Evolutionary conservation across 2,888 invertebrate species (phyloP).

Genomic region (Luperina nickerlii): DNA sequence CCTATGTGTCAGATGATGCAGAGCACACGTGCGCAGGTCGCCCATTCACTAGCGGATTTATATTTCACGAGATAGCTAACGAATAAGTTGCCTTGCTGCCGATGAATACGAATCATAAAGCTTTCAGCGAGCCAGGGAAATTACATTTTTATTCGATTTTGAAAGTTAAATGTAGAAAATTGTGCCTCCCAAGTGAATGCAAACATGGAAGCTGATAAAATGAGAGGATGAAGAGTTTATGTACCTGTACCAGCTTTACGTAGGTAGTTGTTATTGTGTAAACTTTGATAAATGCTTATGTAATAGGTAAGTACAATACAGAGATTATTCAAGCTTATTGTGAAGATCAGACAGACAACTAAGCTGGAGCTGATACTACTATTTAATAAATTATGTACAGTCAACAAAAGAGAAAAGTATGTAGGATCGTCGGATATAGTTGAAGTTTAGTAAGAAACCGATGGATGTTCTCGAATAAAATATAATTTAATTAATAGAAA

Average conservation of each 20-base stretch:
- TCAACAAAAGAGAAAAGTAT: too few relatives aligned
- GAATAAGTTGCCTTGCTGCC: slow-evolving; percentile 76
- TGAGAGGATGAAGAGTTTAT: slow-evolving; percentile 14
- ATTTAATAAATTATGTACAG: not conserved
- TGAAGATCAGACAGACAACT: not conserved
- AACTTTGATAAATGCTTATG: not conserved
- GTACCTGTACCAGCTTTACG: slow-evolving; percentile 4
- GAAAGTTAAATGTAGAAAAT: slow-evolving; percentile 68
- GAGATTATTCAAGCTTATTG: not conserved
- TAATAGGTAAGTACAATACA: not conserved
- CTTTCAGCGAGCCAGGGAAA: slow-evolving; percentile 79
- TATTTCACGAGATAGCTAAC: slow-evolving; percentile 67
- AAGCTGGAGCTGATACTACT: not conserved
- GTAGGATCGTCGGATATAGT: too few relatives aligned
- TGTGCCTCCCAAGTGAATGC: slow-evolving; percentile 40
- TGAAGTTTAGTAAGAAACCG: too few relatives aligned
- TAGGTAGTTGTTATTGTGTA: slow-evolving; percentile 10
- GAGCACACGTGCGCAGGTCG: slow-evolving; percentile 74
- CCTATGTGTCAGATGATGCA: slow-evolving; percentile 78
- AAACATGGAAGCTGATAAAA: slow-evolving; percentile 46
- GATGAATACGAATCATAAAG: slow-evolving; percentile 81
- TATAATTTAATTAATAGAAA: too few relatives aligned
- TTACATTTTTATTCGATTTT: slow-evolving; percentile 82
- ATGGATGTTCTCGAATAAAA: too few relatives aligned
- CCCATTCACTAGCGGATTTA: slow-evolving; percentile 78